phyloP scores from a whole-genome alignment of 2,113 vertebrate species.

The Pseudorhombus dupliciocellatus region DNA sequence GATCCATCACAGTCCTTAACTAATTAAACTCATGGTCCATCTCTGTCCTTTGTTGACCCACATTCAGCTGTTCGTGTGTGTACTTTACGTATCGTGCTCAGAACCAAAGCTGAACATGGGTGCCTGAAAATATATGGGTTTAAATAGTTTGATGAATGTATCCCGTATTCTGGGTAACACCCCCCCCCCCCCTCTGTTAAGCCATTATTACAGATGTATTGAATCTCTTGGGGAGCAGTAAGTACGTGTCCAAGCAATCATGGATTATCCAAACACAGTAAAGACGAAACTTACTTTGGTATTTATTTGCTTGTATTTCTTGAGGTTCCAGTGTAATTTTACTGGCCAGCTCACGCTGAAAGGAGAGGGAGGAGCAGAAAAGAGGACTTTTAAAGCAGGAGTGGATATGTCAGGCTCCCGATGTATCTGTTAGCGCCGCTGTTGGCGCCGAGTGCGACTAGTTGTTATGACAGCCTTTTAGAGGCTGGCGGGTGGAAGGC shows the following conservation, averaged over 20 bases:
- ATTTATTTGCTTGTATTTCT: neutral
- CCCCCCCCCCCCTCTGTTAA: no score
- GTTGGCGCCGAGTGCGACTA: slow-evolving; percentile 17
- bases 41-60: neutral
- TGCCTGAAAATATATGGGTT: no score
- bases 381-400: slow-evolving; percentile 9
- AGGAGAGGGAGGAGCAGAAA: slow-evolving; percentile 13
- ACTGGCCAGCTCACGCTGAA: neutral
- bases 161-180: no score
- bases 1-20: neutral
- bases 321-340: neutral
- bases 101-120: no score
- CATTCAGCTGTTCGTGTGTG: no score
- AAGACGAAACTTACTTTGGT: neutral
- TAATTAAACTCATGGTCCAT: neutral
- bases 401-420: slow-evolving; percentile 26
- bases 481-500: slow-evolving; percentile 23
- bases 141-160: no score
- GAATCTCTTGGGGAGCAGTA: neutral
- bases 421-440: slow-evolving; percentile 38
- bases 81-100: no score
- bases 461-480: slow-evolving; percentile 49
- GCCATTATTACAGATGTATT: no score
- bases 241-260: neutral
- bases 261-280: neutral